phyloP scores from a whole-genome alignment of 1,140 invertebrate species.

The Pogonomyrmex californicus region DNA sequence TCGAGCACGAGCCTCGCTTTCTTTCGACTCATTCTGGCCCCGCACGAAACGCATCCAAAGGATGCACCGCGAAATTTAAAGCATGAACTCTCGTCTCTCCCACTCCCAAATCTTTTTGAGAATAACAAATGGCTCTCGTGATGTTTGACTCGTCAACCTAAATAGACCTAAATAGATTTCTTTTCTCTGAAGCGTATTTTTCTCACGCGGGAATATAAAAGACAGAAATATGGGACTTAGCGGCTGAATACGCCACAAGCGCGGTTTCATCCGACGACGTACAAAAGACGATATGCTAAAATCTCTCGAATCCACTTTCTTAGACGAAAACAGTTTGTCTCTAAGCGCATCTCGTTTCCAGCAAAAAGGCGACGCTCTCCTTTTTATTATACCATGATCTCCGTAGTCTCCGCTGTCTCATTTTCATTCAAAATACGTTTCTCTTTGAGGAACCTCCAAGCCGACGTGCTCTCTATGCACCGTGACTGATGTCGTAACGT shows the following conservation, averaged over 20 bases:
- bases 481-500: slow-evolving; percentile 65
- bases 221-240: neutral
- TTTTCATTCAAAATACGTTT: slow-evolving; percentile 72
- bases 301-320: slow-evolving; percentile 46
- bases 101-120: slow-evolving; percentile 1
- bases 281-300: slow-evolving; percentile 58
- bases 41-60: slow-evolving; percentile 39
- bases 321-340: slow-evolving; percentile 39
- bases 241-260: neutral
- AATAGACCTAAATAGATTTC: slow-evolving; percentile 46
- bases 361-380: slow-evolving; percentile 20
- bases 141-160: slow-evolving; percentile 18
- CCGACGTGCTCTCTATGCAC: slow-evolving; percentile 30
- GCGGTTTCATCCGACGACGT: slow-evolving; percentile 12
- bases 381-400: neutral
- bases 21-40: slow-evolving; percentile 31
- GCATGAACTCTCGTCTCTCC: slow-evolving; percentile 10
- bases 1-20: slow-evolving; percentile 25
- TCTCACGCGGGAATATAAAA: slow-evolving; percentile 26
- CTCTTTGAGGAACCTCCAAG: slow-evolving; percentile 48
- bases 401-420: slow-evolving; percentile 1
- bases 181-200: slow-evolving; percentile 27
- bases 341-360: slow-evolving; percentile 21
- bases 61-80: slow-evolving; percentile 31
- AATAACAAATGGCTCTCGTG: slow-evolving; percentile 47